Evolutionary conservation across 2,797 vertebrate species (phyloP).

Genomic region (Jordanella pulchra): DNA sequence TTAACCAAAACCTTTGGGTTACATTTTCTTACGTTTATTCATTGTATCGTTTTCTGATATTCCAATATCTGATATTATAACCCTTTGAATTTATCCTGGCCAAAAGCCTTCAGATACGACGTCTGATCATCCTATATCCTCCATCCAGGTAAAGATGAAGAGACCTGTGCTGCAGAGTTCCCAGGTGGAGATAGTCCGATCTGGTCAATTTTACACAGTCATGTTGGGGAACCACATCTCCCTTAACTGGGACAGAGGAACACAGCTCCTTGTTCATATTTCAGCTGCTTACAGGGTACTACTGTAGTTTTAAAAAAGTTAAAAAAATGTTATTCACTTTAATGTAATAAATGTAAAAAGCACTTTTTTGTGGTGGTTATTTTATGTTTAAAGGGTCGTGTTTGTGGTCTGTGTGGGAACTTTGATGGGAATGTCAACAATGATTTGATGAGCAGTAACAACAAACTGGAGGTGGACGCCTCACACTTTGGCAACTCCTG

Average conservation of each 20-base stretch:
- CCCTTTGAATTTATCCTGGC: background rate
- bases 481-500: slow-evolving; percentile 95
- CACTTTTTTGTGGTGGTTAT: background rate
- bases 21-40: background rate
- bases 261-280: slow-evolving; percentile 85
- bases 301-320: background rate
- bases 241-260: slow-evolving; percentile 89
- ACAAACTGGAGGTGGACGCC: slow-evolving; percentile 90
- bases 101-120: background rate
- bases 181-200: slow-evolving; percentile 87
- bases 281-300: slow-evolving; percentile 81
- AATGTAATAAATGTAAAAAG: background rate
- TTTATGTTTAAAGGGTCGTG: slow-evolving; percentile 77
- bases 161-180: slow-evolving; percentile 78
- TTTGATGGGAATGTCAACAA: slow-evolving; percentile 95
- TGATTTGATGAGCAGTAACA: slow-evolving; percentile 91
- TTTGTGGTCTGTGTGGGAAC: slow-evolving; percentile 97
- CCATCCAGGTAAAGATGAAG: slow-evolving; percentile 85
- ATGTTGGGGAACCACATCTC: slow-evolving; percentile 86
- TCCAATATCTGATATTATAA: background rate
- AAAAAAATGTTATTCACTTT: background rate
- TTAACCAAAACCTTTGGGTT: background rate
- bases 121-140: background rate
- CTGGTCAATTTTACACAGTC: slow-evolving; percentile 88
- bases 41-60: background rate